Percentiles rank a stretch among this genome's conserved stretches.
Conservation (phyloP, 2,113 vertebrate species). For the Dicrurus megarhynchus region DNA sequence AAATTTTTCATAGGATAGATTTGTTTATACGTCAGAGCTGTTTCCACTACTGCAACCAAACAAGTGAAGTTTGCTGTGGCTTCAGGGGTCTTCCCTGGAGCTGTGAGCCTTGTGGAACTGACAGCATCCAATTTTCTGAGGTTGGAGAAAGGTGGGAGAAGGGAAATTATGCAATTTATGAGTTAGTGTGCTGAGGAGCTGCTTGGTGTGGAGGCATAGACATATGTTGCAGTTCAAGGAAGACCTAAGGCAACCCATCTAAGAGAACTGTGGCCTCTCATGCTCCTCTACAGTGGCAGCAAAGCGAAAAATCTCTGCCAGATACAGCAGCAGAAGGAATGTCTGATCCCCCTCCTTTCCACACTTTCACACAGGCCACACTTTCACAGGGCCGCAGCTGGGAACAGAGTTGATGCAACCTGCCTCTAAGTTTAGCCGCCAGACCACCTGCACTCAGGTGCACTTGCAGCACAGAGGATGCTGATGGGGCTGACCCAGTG, state of each 20-base stretch:
- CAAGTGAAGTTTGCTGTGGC: background rate
- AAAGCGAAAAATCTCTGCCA: background rate
- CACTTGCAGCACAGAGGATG: background rate
- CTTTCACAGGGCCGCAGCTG: background rate
- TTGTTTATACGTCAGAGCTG: background rate
- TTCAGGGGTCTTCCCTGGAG: background rate
- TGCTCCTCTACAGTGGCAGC: background rate
- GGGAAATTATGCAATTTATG: background rate
- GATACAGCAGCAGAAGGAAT: background rate
- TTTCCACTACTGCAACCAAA: background rate
- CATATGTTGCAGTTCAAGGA: background rate
- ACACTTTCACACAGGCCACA: background rate
- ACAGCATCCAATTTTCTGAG: background rate
- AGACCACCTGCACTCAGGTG: background rate
- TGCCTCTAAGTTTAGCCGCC: background rate
- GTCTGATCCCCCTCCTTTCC: background rate
- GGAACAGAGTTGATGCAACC: background rate
- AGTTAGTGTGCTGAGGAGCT: background rate
- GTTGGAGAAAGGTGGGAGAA: background rate
- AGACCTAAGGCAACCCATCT: background rate
- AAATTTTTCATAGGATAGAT: no score
- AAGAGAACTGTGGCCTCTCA: accelerated
- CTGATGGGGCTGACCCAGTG: background rate
- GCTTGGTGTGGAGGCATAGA: background rate
- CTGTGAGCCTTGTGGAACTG: background rate